Evolutionary conservation across 64 coral and sea anemone genomes (phyloP).

Genomic region (Catalaphyllia jardinei): DNA sequence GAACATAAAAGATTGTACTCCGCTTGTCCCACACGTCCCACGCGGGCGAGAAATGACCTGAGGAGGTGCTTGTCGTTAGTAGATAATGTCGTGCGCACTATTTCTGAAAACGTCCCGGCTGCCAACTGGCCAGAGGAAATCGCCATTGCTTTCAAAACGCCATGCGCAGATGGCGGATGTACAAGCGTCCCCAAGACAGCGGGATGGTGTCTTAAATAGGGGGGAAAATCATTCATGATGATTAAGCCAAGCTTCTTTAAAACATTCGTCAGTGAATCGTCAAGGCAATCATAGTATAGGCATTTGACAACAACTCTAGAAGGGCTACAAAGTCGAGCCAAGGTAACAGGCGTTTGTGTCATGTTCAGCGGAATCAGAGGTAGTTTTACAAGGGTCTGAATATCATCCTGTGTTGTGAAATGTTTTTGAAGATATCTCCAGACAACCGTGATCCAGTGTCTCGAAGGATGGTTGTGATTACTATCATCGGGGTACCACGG

Average conservation of each 20-base stretch:
- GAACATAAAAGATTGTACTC: constrained; percentile 23
- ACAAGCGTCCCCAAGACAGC: constrained; percentile 29
- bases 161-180: constrained; percentile 43
- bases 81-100: not conserved
- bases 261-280: not conserved
- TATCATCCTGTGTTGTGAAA: not conserved
- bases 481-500: constrained; percentile 24
- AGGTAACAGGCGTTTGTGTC: not conserved
- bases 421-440: constrained; percentile 61
- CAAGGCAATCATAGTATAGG: not conserved
- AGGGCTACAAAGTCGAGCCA: constrained; percentile 41
- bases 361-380: not conserved
- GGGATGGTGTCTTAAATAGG: constrained; percentile 31
- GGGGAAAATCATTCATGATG: constrained; percentile 54
- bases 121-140: not conserved
- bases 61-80: constrained; percentile 36
- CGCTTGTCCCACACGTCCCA: not conserved
- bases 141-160: constrained; percentile 52
- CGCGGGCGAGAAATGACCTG: constrained; percentile 22
- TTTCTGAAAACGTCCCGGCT: not conserved
- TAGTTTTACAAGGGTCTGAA: not conserved
- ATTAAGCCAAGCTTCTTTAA: constrained; percentile 45
- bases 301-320: constrained; percentile 40
- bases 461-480: constrained; percentile 1
- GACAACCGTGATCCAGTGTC: constrained; percentile 51